A percentile compares a stretch with the other conserved stretches of the same genome.
Evolutionary conservation across 2,797 vertebrate species (phyloP).

Genomic region (Bryconaethiops microstoma): DNA sequence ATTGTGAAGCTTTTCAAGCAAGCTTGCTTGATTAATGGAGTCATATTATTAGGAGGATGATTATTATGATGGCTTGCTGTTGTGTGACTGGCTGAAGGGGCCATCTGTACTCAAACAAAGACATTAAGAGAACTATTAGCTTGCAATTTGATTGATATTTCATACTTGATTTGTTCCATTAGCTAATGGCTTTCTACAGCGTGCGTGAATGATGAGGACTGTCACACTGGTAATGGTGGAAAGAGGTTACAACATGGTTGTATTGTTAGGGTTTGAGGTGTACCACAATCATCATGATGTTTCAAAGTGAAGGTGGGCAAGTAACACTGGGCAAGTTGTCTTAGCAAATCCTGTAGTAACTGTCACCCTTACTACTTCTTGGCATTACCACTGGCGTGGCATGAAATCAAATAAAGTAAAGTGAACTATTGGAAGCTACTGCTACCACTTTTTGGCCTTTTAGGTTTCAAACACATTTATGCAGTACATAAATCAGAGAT

Average conservation of each 20-base stretch:
- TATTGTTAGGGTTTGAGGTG: conserved; percentile 37
- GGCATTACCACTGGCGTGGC: background rate
- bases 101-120: conserved; percentile 73
- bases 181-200: conserved; percentile 63
- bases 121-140: conserved; percentile 73
- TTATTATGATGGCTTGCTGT: conserved; percentile 67
- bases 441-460: background rate
- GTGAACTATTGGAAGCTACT: background rate
- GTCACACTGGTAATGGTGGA: conserved; percentile 50
- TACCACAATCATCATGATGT: background rate
- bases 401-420: no score
- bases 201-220: conserved; percentile 55
- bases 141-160: conserved; percentile 77
- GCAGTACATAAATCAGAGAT: conserved; percentile 9
- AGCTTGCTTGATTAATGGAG: conserved; percentile 63
- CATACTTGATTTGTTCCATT: conserved; percentile 71
- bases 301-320: background rate
- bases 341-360: background rate
- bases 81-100: conserved; percentile 66
- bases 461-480: background rate
- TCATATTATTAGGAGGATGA: conserved; percentile 67
- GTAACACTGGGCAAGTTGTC: background rate
- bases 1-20: conserved; percentile 51
- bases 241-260: conserved; percentile 16
- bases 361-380: background rate